A percentile compares a stretch with the other conserved stretches of the same genome.
Evolutionary conservation across 2,888 invertebrate species (phyloP).

Genomic region (Parnassius mnemosyne): DNA sequence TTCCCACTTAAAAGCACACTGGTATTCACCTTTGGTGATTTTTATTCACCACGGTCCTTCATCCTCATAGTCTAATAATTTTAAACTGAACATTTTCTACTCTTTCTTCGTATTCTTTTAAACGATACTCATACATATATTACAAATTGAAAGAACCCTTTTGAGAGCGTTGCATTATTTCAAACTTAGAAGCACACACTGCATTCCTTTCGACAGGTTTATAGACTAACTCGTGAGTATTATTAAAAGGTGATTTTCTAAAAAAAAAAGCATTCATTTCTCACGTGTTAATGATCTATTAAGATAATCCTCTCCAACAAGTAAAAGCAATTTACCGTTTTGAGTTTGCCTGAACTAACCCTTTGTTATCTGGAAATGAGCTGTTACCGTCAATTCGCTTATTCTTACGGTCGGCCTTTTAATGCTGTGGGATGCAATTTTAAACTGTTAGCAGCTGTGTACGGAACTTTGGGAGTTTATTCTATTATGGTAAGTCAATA

Average conservation of each 20-base stretch:
- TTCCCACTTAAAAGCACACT: too few relatives aligned
- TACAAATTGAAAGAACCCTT: too few relatives aligned
- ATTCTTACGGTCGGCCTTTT: slow-evolving; percentile 21
- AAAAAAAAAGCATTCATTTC: slow-evolving; percentile 45
- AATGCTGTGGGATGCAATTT: slow-evolving; percentile 20
- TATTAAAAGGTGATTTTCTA: neutral
- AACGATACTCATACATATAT: too few relatives aligned
- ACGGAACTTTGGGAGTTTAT: neutral
- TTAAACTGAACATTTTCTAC: too few relatives aligned
- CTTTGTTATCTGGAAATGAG: slow-evolving; percentile 68
- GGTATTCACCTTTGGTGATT: too few relatives aligned
- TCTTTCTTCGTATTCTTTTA: too few relatives aligned
- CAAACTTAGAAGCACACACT: too few relatives aligned
- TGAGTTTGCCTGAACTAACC: slow-evolving; percentile 56
- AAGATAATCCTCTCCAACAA: slow-evolving; percentile 35
- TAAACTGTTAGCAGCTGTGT: slow-evolving; percentile 8
- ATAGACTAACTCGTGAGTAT: too few relatives aligned
- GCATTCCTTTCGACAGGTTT: too few relatives aligned
- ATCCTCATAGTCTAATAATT: too few relatives aligned
- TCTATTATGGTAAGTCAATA: neutral
- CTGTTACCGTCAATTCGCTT: slow-evolving; percentile 65
- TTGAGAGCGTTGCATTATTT: too few relatives aligned
- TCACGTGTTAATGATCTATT: slow-evolving; percentile 43
- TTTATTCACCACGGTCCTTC: too few relatives aligned
- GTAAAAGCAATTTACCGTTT: slow-evolving; percentile 66